Evolutionary conservation across 1,140 invertebrate genomes (phyloP), one percentile per base, ranked within the genome.

Genomic region (Habropoda laboriosa): DNA sequence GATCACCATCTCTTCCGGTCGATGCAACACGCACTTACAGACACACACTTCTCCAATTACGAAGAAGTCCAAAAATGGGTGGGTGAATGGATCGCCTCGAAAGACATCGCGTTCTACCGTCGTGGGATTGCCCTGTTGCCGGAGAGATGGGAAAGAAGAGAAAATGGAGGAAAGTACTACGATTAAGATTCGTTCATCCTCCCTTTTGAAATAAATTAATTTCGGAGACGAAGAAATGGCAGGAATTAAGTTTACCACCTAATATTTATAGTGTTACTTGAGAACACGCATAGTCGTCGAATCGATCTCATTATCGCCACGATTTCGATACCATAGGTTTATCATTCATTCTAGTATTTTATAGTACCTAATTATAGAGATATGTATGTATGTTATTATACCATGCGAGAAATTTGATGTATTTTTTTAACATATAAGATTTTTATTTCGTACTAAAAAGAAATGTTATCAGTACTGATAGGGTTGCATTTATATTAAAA

Each of bases 231-330:
- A 6, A 42, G 40, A 42, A 42, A 42, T 42, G 40, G 40, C 40
- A 42, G 40, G 40, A 42, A 42, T 60, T 49, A 30, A 53, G 45
- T 40, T 35, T 24, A 21, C 30, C 13, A 51, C 18, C 13, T 2
- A 27, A 70, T 42, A 58, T 64, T 80, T 55, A 30, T 74, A 80
- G 49, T 75, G 78, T 70, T 47, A 55, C 38, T 78, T 64, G 27
- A 32, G 24, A 10, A 30, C 30, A 35, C 13, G 27, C 16, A 38
- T 66, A 72, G 35, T 51, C 40, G 42, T 55, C n/a, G 58, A 86
- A 74, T 55, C 55, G 84, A 86, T 86, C 85, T 86, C 85, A 86
- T 80, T 77, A 53, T 70, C 40, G 73, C 57, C 42, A 75, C 35
- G 24, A 80, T 58, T 80, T 40, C 40, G 27, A 70, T 80, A 73